Evolutionary conservation across 64 coral and sea anemone genomes (phyloP), one percentile per base, ranked within the genome.

Genomic region (Hydrozoanthus tunicans): DNA sequence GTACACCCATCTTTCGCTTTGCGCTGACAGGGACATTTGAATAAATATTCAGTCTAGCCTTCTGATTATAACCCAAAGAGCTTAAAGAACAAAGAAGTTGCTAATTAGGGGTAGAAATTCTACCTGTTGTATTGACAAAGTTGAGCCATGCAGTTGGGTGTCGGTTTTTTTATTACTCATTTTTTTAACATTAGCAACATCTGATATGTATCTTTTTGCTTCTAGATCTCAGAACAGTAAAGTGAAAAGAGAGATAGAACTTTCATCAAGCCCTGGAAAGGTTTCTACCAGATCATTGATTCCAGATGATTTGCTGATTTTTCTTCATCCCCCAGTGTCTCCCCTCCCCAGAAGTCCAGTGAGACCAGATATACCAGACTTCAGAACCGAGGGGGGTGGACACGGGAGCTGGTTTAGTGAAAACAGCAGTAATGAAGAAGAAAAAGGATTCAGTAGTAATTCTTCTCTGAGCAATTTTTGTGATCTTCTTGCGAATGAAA

Each of bases 291-390:
- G 4, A 12, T 88, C 84, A 24, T 57, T 88, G 61, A 88, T 88
- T 88, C 84, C 84, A 59, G 84, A 88, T 0, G 84, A 88, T 88
- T 56, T 88, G 68, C 53, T 51, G 56, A 9, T 70, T 60, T 88
- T 88, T 88, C 56, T 88, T 59, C 84, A 74, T 73, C 69, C 84
- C 32, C 84, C 84, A 17, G 69, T 88, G n/a, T 88, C 84, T 17
- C 84, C 84, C 8, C 84, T 88, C 24, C 84, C 84, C 6, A 14
- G 6, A 75, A 88, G 84, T 23, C 84, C 84, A 7, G 66, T 56
- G 25, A 88, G 54, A 32, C 69, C 23, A 74, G 55, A 4, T 75
- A 13, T 3, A 17, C 54, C 10, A 74, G 66, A 43, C 7, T 43
- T 9, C 10, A 11, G 0, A 25, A 74, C 9, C 57, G 67, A 60